A percentile compares a stretch with the other conserved stretches of the same genome.
Conservation (phyloP, 1,140 invertebrate species). For the Halyomorpha halys region DNA sequence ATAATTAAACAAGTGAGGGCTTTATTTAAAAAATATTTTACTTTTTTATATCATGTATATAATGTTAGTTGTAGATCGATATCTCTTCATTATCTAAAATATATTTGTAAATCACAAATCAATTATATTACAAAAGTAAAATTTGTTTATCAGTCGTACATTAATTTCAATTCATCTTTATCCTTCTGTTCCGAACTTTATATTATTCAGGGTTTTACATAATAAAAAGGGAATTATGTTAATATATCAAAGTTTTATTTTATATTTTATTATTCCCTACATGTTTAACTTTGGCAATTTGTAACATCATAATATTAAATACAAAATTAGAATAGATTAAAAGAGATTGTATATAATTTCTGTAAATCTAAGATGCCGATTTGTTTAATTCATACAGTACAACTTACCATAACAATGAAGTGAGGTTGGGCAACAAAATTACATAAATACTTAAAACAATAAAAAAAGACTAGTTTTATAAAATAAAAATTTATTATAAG, state of each 20-base stretch:
- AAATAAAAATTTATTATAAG: slow-evolving; percentile 19
- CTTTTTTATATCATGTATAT: too few relatives aligned
- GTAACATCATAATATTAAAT: slow-evolving; percentile 9
- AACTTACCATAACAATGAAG: background rate
- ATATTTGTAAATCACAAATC: too few relatives aligned
- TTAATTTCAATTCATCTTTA: too few relatives aligned
- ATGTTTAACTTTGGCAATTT: background rate
- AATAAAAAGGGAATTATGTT: slow-evolving; percentile 4
- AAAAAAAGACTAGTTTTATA: slow-evolving; percentile 16
- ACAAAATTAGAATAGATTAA: slow-evolving; percentile 3
- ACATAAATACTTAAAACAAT: background rate
- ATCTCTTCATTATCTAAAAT: too few relatives aligned
- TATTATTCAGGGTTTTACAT: background rate
- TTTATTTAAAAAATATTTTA: too few relatives aligned
- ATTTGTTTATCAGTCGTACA: too few relatives aligned
- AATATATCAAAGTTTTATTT: slow-evolving; percentile 3
- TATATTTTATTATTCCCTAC: slow-evolving; percentile 1
- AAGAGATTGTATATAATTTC: background rate
- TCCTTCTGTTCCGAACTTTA: too few relatives aligned
- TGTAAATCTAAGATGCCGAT: background rate
- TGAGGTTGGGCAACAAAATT: background rate
- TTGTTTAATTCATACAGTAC: background rate
- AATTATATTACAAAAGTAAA: too few relatives aligned
- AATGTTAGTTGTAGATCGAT: too few relatives aligned
- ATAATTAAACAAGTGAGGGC: too few relatives aligned